Conservation (phyloP, 2,797 vertebrate species). For the Anguilla obscura region DNA sequence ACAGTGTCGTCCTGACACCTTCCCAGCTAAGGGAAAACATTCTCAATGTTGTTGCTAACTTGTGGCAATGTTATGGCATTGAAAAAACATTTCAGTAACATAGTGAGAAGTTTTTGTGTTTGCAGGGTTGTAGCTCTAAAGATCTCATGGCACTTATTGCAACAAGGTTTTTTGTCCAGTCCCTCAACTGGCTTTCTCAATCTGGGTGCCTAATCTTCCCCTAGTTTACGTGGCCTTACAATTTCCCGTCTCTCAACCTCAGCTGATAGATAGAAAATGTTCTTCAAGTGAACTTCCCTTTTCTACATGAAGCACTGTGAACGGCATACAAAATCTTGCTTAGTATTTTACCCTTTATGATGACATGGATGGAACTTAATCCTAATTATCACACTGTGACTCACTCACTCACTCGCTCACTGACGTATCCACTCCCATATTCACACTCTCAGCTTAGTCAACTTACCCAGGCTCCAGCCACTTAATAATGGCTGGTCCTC, state of each 20-base stretch:
- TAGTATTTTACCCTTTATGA: no score
- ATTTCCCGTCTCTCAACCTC: neutral
- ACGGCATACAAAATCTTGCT: neutral
- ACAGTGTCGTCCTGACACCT: neutral
- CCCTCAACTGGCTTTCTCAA: neutral
- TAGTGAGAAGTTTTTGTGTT: no score
- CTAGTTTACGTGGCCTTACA: neutral
- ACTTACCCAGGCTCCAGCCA: neutral
- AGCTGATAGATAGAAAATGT: neutral
- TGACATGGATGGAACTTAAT: no score
- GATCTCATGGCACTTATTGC: neutral
- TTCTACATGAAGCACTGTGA: neutral
- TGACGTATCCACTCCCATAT: neutral
- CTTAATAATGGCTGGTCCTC: neutral
- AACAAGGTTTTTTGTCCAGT: neutral
- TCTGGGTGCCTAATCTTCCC: neutral
- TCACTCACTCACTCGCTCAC: no score
- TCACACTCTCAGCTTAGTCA: neutral
- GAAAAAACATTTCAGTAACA: no score
- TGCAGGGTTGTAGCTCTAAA: neutral
- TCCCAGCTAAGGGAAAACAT: neutral
- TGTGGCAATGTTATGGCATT: no score
- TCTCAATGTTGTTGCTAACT: no score
- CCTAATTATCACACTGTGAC: no score
- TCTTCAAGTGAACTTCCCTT: neutral